Percentiles rank a stretch among this genome's conserved stretches.
phyloP scores from a whole-genome alignment of 2,888 invertebrate genomes.

The Catocala sponsa region DNA sequence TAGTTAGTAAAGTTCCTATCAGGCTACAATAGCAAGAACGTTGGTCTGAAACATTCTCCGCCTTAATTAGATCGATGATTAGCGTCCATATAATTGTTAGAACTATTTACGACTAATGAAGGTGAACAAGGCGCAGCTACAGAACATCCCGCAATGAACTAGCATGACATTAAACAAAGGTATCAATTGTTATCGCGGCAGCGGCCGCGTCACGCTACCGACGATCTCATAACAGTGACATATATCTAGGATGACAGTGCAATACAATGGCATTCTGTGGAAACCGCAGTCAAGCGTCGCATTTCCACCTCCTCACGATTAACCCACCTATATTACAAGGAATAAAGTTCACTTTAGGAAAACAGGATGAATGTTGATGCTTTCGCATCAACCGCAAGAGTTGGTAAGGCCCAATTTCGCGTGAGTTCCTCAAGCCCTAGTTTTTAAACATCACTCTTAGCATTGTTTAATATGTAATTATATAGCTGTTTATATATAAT shows the following conservation, averaged over 20 bases:
- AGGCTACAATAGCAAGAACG: no score
- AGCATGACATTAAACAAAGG: conserved; percentile 34
- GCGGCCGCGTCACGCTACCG: conserved; percentile 38
- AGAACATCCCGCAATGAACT: conserved; percentile 18
- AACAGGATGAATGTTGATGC: conserved; percentile 37
- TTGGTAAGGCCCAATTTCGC: conserved; percentile 60
- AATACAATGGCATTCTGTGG: conserved; percentile 74
- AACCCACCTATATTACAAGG: conserved; percentile 38
- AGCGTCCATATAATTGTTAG: neutral
- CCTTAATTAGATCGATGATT: no score
- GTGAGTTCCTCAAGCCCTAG: conserved; percentile 62
- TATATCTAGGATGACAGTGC: conserved; percentile 69
- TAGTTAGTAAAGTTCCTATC: no score
- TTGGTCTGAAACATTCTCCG: neutral
- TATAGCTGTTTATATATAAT: conserved; percentile 47
- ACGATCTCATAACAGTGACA: conserved; percentile 73
- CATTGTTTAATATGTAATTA: conserved; percentile 64
- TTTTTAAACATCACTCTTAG: conserved; percentile 60
- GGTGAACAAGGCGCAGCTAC: neutral
- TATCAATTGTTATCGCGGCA: conserved; percentile 39
- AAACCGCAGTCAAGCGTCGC: conserved; percentile 66
- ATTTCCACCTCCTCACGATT: conserved; percentile 33
- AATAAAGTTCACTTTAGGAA: conserved; percentile 46
- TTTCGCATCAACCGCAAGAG: conserved; percentile 54
- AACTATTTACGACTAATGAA: neutral